phyloP scores from a whole-genome alignment of 2,888 invertebrate species.

The Stegana nigrithorax region DNA sequence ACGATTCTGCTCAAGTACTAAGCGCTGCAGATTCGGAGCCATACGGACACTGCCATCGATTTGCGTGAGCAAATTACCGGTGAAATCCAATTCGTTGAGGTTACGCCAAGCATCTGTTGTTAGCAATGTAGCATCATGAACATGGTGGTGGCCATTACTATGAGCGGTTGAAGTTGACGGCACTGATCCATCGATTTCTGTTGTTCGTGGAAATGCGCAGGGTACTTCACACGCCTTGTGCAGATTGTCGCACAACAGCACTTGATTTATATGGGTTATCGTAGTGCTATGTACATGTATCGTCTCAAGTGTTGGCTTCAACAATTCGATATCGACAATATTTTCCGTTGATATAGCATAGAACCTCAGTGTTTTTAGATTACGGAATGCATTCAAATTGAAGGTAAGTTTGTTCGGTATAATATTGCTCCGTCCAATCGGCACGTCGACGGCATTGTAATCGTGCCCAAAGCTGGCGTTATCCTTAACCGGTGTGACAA shows the following conservation, averaged over 20 bases:
- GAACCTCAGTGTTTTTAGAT: slow-evolving; percentile 77
- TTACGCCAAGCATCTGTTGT: slow-evolving; percentile 72
- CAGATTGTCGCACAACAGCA: slow-evolving; percentile 86
- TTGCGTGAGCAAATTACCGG: slow-evolving; percentile 79
- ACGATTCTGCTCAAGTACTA: slow-evolving; percentile 84
- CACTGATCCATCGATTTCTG: not conserved
- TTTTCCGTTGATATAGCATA: slow-evolving; percentile 77
- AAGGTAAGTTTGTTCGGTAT: slow-evolving; percentile 82
- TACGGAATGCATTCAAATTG: slow-evolving; percentile 87
- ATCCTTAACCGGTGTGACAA: slow-evolving; percentile 65
- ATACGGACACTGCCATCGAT: slow-evolving; percentile 86
- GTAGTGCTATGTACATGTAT: slow-evolving; percentile 66
- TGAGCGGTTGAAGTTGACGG: not conserved
- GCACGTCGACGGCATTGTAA: slow-evolving; percentile 67
- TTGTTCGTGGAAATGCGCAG: slow-evolving; percentile 37
- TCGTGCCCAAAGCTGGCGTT: slow-evolving; percentile 51
- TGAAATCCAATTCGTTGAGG: slow-evolving; percentile 79
- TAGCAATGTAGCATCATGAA: slow-evolving; percentile 20
- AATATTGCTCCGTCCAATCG: slow-evolving; percentile 86
- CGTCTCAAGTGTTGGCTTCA: slow-evolving; percentile 69
- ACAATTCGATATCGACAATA: slow-evolving; percentile 72
- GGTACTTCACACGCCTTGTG: slow-evolving; percentile 72
- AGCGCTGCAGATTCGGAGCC: slow-evolving; percentile 77
- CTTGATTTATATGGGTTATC: slow-evolving; percentile 75
- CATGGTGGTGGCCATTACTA: slow-evolving; percentile 20